A percentile compares a stretch with the other conserved stretches of the same genome.
Evolutionary conservation across 2,113 vertebrate species (phyloP).

Genomic region (Brachypodius melanocephalos): DNA sequence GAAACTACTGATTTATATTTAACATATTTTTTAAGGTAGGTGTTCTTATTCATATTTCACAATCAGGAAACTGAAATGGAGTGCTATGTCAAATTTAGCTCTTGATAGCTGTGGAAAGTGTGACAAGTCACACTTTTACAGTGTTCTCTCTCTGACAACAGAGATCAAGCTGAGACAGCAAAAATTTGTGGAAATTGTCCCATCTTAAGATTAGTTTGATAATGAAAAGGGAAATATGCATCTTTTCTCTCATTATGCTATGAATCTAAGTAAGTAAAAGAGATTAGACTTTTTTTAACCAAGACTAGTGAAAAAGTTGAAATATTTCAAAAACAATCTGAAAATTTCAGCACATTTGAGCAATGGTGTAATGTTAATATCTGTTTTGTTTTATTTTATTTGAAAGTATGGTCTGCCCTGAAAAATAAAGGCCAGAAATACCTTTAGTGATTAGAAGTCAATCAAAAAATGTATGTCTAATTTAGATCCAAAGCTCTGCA

Average conservation of each 20-base stretch:
- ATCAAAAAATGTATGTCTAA: neutral
- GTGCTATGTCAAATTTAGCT: neutral
- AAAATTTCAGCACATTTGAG: neutral
- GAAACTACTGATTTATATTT: neutral
- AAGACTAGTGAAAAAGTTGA: neutral
- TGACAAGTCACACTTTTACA: neutral
- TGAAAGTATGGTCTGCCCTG: neutral
- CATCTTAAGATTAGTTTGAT: neutral
- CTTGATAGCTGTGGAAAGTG: neutral
- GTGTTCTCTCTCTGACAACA: neutral
- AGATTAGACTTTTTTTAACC: neutral
- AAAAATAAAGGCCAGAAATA: accelerated
- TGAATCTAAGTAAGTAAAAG: neutral
- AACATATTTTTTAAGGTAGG: neutral
- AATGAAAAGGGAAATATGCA: neutral
- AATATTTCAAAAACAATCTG: neutral
- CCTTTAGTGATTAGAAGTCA: neutral
- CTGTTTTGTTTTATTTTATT: neutral
- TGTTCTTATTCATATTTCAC: neutral
- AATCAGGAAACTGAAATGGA: neutral
- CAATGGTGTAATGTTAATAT: neutral
- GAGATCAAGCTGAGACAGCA: neutral
- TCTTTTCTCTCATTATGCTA: neutral
- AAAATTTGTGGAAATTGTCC: neutral
- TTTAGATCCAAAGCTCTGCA: neutral